Evolutionary conservation across 2,113 vertebrate species (phyloP).

Genomic region (Labeo catla): DNA sequence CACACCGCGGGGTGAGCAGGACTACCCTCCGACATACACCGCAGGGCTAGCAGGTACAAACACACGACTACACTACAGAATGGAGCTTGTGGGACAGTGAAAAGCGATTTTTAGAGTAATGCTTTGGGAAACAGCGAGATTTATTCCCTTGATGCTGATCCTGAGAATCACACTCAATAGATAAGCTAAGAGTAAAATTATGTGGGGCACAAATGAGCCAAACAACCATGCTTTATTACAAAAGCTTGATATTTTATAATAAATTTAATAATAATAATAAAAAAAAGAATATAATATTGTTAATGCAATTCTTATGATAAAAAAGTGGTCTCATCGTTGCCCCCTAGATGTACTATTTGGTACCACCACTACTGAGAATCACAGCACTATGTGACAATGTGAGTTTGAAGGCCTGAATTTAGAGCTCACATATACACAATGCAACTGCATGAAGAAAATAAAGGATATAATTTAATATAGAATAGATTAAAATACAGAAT

Average conservation of each 20-base stretch:
- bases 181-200: background rate
- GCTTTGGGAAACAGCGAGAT: background rate
- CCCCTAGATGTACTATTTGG: slow-evolving; percentile 45
- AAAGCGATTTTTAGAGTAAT: background rate
- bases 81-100: background rate
- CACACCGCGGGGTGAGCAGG: slow-evolving; percentile 43
- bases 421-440: background rate
- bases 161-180: background rate
- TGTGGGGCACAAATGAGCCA: background rate
- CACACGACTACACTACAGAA: slow-evolving; percentile 22
- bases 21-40: slow-evolving; percentile 52
- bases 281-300: background rate
- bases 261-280: background rate
- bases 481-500: background rate
- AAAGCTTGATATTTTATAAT: background rate
- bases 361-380: slow-evolving; percentile 9
- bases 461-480: background rate
- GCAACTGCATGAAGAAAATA: background rate
- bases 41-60: slow-evolving; percentile 43
- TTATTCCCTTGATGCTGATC: background rate
- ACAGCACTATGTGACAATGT: background rate
- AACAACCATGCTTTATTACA: background rate
- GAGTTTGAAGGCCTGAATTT: background rate
- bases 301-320: background rate
- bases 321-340: slow-evolving; percentile 43